These are phyloP conservation scores for Euborellia annulipes DNA, from an alignment of 1,140 invertebrate species.

Conservation along the genomic window DNA sequence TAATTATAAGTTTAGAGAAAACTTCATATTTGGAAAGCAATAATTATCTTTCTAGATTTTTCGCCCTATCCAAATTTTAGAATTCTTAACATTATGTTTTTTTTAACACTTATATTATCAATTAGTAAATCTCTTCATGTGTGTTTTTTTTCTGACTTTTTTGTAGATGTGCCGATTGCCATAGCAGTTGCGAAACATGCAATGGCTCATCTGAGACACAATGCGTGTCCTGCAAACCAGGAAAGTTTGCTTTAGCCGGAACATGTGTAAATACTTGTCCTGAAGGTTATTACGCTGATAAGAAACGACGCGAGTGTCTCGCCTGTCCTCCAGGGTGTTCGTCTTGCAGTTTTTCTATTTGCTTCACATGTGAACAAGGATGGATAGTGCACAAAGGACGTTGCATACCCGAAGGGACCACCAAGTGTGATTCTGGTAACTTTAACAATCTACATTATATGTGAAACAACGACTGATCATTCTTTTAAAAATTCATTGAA, in stretches of 20 bases:
- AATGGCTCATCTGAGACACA: conserved; percentile 55
- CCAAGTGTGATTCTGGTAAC: conserved; percentile 43
- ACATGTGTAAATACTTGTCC: conserved; percentile 42
- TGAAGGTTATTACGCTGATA: conserved; percentile 51
- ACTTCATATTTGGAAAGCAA: too few relatives aligned
- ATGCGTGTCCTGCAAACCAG: conserved; percentile 60
- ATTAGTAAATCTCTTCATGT: too few relatives aligned
- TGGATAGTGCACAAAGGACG: conserved; percentile 56
- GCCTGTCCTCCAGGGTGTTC: conserved; percentile 54
- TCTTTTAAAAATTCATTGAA: too few relatives aligned
- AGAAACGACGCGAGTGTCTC: conserved; percentile 56
- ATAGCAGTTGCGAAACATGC: conserved; percentile 65
- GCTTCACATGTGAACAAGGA: conserved; percentile 47
- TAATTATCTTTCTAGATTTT: too few relatives aligned
- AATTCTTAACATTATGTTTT: too few relatives aligned
- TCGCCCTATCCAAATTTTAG: too few relatives aligned
- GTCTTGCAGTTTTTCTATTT: conserved; percentile 46
- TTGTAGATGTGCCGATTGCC: conserved; percentile 54
- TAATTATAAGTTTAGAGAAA: too few relatives aligned
- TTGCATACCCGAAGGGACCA: conserved; percentile 46
- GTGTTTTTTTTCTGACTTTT: conserved; percentile 1
- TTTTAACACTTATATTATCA: too few relatives aligned
- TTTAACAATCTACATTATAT: conserved; percentile 2
- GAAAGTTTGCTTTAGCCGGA: conserved; percentile 38
- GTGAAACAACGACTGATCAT: too few relatives aligned